Evolutionary conservation across 2,797 vertebrate species (phyloP).

Genomic region (Notolepis coatsorum): DNA sequence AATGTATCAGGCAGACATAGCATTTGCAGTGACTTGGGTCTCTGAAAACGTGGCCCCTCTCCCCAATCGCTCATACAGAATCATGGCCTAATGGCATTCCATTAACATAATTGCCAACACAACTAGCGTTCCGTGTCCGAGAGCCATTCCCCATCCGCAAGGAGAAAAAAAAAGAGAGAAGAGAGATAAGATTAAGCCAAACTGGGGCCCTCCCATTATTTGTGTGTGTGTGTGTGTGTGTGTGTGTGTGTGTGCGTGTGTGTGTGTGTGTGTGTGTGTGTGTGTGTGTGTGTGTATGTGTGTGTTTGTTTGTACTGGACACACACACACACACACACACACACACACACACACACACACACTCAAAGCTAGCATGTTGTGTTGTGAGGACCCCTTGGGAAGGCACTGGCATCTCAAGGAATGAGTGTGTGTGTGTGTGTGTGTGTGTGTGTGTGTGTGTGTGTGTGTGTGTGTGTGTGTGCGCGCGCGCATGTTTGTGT

Average conservation of each 20-base stretch:
- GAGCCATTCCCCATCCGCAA: constrained; percentile 91
- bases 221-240: constrained; percentile 70
- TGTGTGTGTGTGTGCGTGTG: background rate
- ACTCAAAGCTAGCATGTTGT: constrained; percentile 71
- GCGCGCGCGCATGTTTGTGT: background rate
- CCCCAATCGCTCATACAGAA: constrained; percentile 97
- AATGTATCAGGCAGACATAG: constrained; percentile 88
- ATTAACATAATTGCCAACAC: constrained; percentile 99
- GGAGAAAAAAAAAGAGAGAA: constrained; percentile 61
- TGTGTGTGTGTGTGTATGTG: too few species aligned
- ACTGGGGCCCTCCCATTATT: constrained; percentile 72
- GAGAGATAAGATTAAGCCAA: constrained; percentile 69
- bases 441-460: constrained; percentile 27
- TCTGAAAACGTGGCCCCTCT: constrained; percentile 87
- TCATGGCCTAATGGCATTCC: constrained; percentile 98
- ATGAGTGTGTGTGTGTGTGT: constrained; percentile 45
- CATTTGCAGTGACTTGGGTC: constrained; percentile 59
- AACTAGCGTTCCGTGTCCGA: constrained; percentile 96
- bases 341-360: background rate
- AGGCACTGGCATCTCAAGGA: constrained; percentile 76
- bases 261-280: background rate
- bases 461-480: constrained; percentile 1
- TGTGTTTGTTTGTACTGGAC: too few species aligned
- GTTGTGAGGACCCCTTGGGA: constrained; percentile 75
- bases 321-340: background rate